Evolutionary conservation across 1,140 invertebrate species (phyloP).

Genomic region (Drosophila sp.): DNA sequence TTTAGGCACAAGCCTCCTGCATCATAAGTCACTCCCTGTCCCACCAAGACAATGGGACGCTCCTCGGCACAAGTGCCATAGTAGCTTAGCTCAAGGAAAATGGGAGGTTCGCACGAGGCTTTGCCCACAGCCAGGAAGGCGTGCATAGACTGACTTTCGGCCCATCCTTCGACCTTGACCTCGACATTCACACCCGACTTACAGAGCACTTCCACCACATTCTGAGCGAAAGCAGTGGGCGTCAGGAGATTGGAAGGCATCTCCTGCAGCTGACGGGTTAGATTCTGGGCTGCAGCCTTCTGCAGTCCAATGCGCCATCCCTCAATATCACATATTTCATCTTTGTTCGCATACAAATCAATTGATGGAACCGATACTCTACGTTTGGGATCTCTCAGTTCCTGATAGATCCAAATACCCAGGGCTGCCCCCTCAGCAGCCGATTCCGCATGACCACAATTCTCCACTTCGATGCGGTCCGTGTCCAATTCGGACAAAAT

Average conservation of each 20-base stretch:
- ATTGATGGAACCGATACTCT: constrained; percentile 64
- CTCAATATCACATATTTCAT: constrained; percentile 84
- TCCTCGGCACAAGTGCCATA: constrained; percentile 76
- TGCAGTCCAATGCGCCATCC: constrained; percentile 89
- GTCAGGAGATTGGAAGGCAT: constrained; percentile 94
- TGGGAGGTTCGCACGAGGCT: constrained; percentile 90
- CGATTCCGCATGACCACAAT: constrained; percentile 89
- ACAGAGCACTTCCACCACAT: constrained; percentile 84
- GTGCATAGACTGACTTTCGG: constrained; percentile 89
- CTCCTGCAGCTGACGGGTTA: constrained; percentile 90
- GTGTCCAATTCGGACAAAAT: constrained; percentile 84
- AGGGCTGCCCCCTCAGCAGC: constrained; percentile 90
- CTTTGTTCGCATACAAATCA: constrained; percentile 81
- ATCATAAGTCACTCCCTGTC: constrained; percentile 96
- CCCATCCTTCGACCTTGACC: constrained; percentile 87
- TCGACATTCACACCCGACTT: constrained; percentile 86
- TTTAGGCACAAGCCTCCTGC: constrained; percentile 89
- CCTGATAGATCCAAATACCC: constrained; percentile 83
- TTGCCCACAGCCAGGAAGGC: constrained; percentile 91
- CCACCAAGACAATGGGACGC: constrained; percentile 87
- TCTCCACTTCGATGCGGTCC: constrained; percentile 87
- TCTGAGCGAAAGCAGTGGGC: constrained; percentile 91
- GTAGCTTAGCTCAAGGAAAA: constrained; percentile 90
- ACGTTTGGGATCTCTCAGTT: constrained; percentile 63
- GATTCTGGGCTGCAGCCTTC: constrained; percentile 92